These are phyloP conservation scores for Onychorhynchus coronatus DNA, from an alignment of 2,113 vertebrate genomes.

Conservation along the genomic window DNA sequence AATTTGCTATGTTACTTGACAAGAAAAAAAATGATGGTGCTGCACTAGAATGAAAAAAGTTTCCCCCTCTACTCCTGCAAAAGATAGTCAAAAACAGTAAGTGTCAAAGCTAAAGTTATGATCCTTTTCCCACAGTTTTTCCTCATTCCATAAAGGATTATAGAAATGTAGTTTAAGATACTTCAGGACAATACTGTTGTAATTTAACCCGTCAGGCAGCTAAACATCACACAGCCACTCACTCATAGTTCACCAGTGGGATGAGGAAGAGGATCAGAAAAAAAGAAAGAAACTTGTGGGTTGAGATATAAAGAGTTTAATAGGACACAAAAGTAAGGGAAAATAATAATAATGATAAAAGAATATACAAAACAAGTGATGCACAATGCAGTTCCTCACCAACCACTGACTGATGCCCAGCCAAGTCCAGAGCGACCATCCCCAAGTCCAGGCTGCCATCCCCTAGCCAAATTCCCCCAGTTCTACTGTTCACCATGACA, in stretches of 20 bases:
- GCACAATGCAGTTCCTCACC: not conserved
- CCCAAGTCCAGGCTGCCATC: not conserved
- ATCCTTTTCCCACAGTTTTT: not conserved
- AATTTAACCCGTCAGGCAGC: not conserved
- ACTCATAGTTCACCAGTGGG: no score
- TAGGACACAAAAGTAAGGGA: not conserved
- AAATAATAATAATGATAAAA: not conserved
- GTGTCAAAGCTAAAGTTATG: not conserved
- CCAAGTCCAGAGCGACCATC: not conserved
- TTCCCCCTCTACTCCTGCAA: not conserved
- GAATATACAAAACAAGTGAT: not conserved
- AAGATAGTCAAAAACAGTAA: not conserved
- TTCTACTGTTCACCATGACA: not conserved
- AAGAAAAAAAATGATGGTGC: not conserved
- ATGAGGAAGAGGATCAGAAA: not conserved
- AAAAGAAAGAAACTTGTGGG: not conserved
- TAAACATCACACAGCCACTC: not conserved
- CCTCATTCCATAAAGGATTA: not conserved
- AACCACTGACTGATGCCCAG: not conserved
- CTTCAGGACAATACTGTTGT: not conserved
- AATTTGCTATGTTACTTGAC: not conserved
- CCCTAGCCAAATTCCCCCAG: not conserved
- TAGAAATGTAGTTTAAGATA: not conserved
- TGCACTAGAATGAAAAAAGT: not conserved
- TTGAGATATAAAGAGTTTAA: not conserved